A percentile compares a stretch with the other conserved stretches of the same genome.
Evolutionary conservation across 1,140 invertebrate genomes (phyloP).

Genomic region (Geopemphigus sp.): DNA sequence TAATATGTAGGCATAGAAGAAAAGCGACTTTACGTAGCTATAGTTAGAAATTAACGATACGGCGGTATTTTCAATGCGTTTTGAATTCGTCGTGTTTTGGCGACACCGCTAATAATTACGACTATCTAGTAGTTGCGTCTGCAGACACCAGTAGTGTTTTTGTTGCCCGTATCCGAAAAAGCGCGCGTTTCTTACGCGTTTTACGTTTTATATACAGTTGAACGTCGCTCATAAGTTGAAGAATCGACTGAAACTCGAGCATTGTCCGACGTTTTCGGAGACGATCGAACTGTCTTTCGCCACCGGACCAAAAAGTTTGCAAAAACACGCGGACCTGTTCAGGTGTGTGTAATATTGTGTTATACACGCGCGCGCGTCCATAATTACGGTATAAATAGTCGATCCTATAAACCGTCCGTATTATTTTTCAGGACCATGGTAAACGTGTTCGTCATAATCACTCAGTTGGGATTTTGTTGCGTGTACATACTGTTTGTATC

Average conservation of each 20-base stretch:
- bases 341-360: neutral
- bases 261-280: constrained; percentile 49
- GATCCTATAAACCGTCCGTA: too few species aligned
- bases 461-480: constrained; percentile 95
- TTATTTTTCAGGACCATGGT: constrained; percentile 58
- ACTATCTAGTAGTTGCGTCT: too few species aligned
- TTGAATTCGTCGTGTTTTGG: too few species aligned
- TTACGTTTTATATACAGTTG: constrained; percentile 16
- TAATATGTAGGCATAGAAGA: too few species aligned
- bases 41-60: too few species aligned
- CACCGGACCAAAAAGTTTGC: constrained; percentile 48
- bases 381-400: neutral
- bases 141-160: too few species aligned
- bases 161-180: too few species aligned
- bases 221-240: constrained; percentile 47
- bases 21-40: too few species aligned
- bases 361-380: neutral
- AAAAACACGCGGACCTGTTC: constrained; percentile 39
- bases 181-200: too few species aligned
- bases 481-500: constrained; percentile 95
- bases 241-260: constrained; percentile 45
- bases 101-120: too few species aligned
- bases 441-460: constrained; percentile 86
- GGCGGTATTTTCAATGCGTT: too few species aligned
- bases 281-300: constrained; percentile 48